Base-by-base conservation (phyloP, 2,797 vertebrate genomes). In the Enteromius afrohamiltoni region DNA sequence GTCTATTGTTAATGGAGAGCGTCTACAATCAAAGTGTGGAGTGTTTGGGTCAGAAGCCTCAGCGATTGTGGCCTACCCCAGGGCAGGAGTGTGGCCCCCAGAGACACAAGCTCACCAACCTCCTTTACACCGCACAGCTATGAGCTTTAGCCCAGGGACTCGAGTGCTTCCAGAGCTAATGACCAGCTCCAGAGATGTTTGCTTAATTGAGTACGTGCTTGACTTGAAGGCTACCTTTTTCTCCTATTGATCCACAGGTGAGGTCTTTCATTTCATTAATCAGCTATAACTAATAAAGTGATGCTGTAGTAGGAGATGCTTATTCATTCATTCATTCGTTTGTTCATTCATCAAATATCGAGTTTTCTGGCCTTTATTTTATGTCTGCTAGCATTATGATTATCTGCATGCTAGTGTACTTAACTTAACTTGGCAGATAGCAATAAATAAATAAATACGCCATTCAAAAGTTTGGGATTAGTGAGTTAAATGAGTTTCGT, bases 21-120 rank as follows among this genome's bases (percentile, higher is more conserved):
- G 85, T 86, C 87, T 77, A 77, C 80, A 89, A 88, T 89, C 86
- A 89, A 89, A 87, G 88, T 87, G 88, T 86, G 83, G 85, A 89
- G 85, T 86, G 87, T 89, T 89, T 89, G 86, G 87, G 87, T 87
- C 90, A 89, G 89, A 86, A 88, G 69, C 78, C 76, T n/a, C 86
- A 81, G 82, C 76, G 84, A 89, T 84, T 89, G 85, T 79, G 77
- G 71, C 70, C 71, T 89, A 86, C 87, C 87, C 64, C 40, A 83
- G 87, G 87, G 87, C 85, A 89, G 70, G 62, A 87, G 71, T 19
- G n/a, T 49, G 40, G 79, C 70, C 81, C 87, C 86, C 62, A 64
- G 70, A 76, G 80, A 88, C 65, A 71, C 70, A 10, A 40, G 77
- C 86, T 58, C 60, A 76, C 74, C 53, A 73, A 60, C 69, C 83